These are phyloP conservation scores for Microtus pennsylvanicus DNA, from an alignment of 2,113 vertebrate genomes.

Conservation along the genomic window DNA sequence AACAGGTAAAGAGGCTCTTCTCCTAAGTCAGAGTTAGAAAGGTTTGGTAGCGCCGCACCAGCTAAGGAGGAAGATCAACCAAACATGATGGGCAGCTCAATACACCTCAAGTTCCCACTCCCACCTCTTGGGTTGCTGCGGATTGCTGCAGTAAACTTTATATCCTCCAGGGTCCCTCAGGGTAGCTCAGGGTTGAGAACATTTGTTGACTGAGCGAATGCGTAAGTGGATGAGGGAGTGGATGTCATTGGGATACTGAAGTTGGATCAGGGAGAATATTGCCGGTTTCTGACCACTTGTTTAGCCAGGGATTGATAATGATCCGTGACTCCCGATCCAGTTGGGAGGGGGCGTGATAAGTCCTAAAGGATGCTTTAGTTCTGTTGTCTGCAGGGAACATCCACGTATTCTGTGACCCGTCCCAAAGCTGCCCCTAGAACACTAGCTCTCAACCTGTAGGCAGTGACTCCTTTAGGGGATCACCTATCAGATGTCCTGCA, in stretches of 20 bases:
- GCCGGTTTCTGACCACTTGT: not conserved
- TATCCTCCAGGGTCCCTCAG: not conserved
- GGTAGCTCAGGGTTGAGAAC: not conserved
- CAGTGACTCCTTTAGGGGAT: no score
- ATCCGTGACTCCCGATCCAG: conserved; percentile 7
- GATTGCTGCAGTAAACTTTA: not conserved
- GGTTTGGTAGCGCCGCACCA: not conserved
- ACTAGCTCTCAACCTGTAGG: not conserved
- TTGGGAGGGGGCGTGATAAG: conserved; percentile 51
- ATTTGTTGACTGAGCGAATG: not conserved
- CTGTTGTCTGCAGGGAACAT: conserved; percentile 8
- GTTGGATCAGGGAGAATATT: not conserved
- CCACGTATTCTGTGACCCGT: conserved; percentile 13
- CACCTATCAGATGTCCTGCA: not conserved
- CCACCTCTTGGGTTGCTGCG: not conserved
- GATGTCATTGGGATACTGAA: not conserved
- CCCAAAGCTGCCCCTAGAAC: conserved; percentile 6
- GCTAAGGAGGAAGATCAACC: not conserved
- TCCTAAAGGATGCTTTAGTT: conserved; percentile 49
- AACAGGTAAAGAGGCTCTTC: conserved; percentile 10
- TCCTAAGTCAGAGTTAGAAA: conserved; percentile 33
- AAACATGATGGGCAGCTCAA: not conserved
- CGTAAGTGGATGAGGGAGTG: not conserved
- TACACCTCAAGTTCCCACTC: not conserved
- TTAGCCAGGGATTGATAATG: not conserved